Conservation (phyloP, 2,113 vertebrate genomes). For the Neotragus pygmaeus region DNA sequence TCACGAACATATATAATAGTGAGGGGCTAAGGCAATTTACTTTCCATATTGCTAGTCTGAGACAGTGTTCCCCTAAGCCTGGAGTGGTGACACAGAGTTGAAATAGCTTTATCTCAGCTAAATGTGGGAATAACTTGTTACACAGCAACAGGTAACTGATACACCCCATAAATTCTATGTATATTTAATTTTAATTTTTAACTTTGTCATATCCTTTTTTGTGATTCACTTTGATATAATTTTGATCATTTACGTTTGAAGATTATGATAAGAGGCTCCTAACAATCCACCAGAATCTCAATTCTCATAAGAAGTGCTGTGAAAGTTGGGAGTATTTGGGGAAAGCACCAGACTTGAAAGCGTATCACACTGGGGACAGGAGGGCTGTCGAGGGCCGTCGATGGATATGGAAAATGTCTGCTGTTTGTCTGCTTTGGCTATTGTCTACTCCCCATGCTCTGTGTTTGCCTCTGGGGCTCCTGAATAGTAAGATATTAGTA, state of each 20-base stretch:
- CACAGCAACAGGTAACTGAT: background rate
- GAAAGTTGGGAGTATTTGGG: background rate
- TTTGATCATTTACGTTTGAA: background rate
- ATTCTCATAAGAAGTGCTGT: too few relatives aligned
- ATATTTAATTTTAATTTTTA: background rate
- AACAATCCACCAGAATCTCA: background rate
- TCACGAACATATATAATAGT: background rate
- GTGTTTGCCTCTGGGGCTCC: background rate
- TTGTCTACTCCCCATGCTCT: background rate
- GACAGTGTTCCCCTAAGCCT: background rate
- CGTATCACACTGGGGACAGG: background rate
- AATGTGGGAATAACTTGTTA: background rate
- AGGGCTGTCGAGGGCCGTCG: background rate
- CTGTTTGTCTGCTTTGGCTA: background rate
- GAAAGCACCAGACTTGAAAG: background rate
- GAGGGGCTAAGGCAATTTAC: background rate
- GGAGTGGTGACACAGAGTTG: background rate
- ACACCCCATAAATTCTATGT: background rate
- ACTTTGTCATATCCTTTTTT: background rate
- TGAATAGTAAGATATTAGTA: background rate
- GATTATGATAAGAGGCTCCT: background rate
- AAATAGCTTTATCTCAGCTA: slow-evolving; percentile 32
- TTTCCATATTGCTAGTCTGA: background rate
- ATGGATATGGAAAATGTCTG: background rate
- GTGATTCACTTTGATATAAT: background rate